Percentiles rank a stretch among this genome's conserved stretches.
These are phyloP conservation scores for Holotrichia oblita DNA, from an alignment of 1,140 invertebrate genomes.

Conservation along the genomic window DNA sequence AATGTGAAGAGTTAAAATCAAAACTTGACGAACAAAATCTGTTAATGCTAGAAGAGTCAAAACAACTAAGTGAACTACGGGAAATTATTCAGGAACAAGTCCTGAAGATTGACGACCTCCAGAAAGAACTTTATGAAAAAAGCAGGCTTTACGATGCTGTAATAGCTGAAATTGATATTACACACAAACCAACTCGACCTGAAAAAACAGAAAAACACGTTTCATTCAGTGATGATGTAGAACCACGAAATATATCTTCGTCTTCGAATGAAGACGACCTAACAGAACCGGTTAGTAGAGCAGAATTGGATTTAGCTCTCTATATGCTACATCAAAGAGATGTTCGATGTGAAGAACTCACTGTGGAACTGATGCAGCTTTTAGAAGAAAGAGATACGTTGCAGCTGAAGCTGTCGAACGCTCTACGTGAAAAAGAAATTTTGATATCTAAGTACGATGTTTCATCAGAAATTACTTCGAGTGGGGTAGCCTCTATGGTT, in stretches of 20 bases:
- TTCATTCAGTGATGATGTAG: constrained; percentile 9
- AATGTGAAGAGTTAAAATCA: constrained; percentile 62
- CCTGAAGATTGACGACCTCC: constrained; percentile 72
- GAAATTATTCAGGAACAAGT: constrained; percentile 71
- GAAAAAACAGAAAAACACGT: neutral
- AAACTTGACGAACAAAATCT: constrained; percentile 65
- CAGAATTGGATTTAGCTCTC: constrained; percentile 82
- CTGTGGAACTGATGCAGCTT: constrained; percentile 82
- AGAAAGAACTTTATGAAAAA: constrained; percentile 70
- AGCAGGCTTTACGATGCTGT: constrained; percentile 66
- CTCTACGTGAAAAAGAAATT: constrained; percentile 76
- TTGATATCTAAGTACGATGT: constrained; percentile 60
- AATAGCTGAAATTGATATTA: constrained; percentile 59
- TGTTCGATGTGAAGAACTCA: constrained; percentile 88
- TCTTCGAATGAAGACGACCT: constrained; percentile 47
- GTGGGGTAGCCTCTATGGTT: neutral
- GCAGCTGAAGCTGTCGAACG: constrained; percentile 82
- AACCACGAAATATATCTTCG: neutral
- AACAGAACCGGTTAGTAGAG: constrained; percentile 59
- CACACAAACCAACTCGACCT: neutral
- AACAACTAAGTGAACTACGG: constrained; percentile 64
- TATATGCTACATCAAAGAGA: constrained; percentile 89
- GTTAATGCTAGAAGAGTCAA: constrained; percentile 66
- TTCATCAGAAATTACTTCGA: neutral
- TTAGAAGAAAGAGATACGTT: constrained; percentile 86